Conservation (phyloP, 2,113 vertebrate species). For the Xenopus laevis region DNA sequence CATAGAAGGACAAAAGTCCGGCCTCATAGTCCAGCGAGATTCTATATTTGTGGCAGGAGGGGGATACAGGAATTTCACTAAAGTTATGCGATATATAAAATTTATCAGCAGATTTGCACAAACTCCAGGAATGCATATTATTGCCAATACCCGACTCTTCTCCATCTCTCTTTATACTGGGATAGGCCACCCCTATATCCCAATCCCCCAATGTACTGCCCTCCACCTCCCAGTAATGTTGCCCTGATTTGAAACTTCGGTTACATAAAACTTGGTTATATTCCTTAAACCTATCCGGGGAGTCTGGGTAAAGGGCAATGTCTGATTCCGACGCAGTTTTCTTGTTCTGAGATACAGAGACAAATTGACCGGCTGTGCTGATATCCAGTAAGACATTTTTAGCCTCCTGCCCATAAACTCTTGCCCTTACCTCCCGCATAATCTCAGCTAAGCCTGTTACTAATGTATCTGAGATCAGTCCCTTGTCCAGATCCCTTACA, state of each 20-base stretch:
- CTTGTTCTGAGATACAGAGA: conserved; percentile 1
- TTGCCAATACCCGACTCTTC: too few relatives aligned
- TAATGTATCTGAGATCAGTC: too few relatives aligned
- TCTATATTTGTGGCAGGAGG: not conserved
- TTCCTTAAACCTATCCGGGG: conserved; percentile 14
- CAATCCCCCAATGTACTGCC: too few relatives aligned
- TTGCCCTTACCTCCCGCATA: too few relatives aligned
- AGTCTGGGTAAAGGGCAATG: not conserved
- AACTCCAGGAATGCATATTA: conserved; percentile 16
- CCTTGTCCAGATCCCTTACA: too few relatives aligned
- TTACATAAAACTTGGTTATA: conserved; percentile 3
- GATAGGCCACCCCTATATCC: too few relatives aligned
- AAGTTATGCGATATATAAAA: not conserved
- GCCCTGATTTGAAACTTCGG: conserved; percentile 13
- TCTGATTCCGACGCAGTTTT: conserved; percentile 3
- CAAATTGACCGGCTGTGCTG: not conserved
- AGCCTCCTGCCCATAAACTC: too few relatives aligned
- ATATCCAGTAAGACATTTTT: conserved; percentile 10
- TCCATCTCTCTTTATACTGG: too few relatives aligned
- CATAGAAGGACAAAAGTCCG: too few relatives aligned
- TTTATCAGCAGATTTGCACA: not conserved
- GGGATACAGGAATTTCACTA: not conserved
- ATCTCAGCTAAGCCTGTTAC: too few relatives aligned
- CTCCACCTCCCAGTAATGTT: too few relatives aligned
- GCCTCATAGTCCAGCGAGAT: conserved; percentile 29